Evolutionary conservation across 2,113 vertebrate genomes (phyloP), one percentile per base, ranked within the genome.

Genomic region (Anolis sagrei): DNA sequence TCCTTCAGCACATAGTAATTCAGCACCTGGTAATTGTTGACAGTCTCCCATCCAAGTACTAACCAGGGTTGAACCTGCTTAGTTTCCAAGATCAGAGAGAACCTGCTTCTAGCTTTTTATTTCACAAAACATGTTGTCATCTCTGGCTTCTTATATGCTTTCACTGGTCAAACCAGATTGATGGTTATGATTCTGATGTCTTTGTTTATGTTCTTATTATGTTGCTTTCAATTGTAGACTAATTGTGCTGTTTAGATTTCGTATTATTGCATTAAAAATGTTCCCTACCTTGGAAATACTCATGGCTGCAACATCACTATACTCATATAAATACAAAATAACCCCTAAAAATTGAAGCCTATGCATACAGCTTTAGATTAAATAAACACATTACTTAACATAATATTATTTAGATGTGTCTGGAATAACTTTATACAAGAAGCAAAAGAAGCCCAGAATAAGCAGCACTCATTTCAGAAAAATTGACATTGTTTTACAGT

Each of bases 401-500:
- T 36, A 49, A 19, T 49, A 13, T 48, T 62, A 62, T 75, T 74
- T n/a, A 19, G 23, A 48, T 62, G 32, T 87, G 84, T 91, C 76
- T 90, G 82, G n/a, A 79, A 70, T 4, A 90, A 93, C 92, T 44
- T 39, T 80, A 61, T 87, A 79, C 62, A 90, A 79, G 6, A 21
- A 21, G 25, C 70, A 90, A 88, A 86, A 74, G 81, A 87, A 87
- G 51, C 95, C 73, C 49, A 74, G 68, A 94, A 95, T 90, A 89
- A 88, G 54, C 62, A 91, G 89, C 61, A 84, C 58, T 91, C 88
- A 81, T 84, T 93, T 93, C 91, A 94, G 93, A 93, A 88, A 94
- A 94, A 94, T 90, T 92, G 94, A 91, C 95, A 91, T 93, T 95
- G 94, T 96, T 96, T 95, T 88, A 77, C 91, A 75, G 85, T 66